These are phyloP conservation scores for Paracanthobrama guichenoti DNA, from an alignment of 2,113 vertebrate genomes.

Conservation along the genomic window DNA sequence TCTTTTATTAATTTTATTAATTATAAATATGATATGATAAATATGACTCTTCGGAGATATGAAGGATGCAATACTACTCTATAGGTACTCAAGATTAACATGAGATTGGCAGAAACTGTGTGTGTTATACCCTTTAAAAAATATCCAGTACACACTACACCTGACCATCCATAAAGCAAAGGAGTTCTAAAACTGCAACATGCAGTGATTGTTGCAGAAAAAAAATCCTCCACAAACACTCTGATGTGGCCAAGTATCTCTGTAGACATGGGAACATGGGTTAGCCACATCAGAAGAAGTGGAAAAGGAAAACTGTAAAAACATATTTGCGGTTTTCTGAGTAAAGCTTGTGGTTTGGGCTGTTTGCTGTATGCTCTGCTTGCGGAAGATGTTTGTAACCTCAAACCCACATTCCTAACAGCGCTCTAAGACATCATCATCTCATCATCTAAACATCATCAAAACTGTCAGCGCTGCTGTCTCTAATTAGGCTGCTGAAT, in stretches of 20 bases:
- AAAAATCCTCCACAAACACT: not conserved
- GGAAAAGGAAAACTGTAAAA: slow-evolving; percentile 49
- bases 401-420: slow-evolving; percentile 21
- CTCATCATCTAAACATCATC: not conserved
- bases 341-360: slow-evolving; percentile 30
- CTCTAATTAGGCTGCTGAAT: not conserved
- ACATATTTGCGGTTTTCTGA: slow-evolving; percentile 52
- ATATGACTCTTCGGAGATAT: no score
- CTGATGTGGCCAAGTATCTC: not conserved
- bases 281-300: slow-evolving; percentile 47
- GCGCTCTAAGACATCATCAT: slow-evolving; percentile 3
- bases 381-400: slow-evolving; percentile 1
- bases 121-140: not conserved
- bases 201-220: not conserved
- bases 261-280: slow-evolving; percentile 17
- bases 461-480: not conserved
- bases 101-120: no score
- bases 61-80: no score
- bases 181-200: not conserved
- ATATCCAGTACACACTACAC: not conserved
- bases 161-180: not conserved
- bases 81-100: no score
- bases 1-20: no score
- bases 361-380: slow-evolving; percentile 31
- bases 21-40: no score